Base-by-base conservation (phyloP, 2,888 invertebrate species). In the Epicampocera succincta region DNA sequence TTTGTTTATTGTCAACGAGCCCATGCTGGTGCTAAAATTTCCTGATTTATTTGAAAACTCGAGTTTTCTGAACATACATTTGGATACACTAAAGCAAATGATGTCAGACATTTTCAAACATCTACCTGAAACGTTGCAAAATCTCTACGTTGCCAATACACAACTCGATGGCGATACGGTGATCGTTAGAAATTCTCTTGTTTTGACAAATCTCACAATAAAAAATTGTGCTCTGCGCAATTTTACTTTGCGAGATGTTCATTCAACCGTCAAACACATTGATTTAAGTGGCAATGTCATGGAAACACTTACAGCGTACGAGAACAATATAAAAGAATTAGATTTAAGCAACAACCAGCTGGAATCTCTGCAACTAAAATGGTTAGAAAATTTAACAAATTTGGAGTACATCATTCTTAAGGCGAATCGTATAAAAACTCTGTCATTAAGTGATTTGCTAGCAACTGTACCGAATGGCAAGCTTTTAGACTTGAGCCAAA, bases 211-310 rank as follows among this genome's bases (percentile, higher is more conserved):
- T 68, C 60, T 89, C 9, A 85, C 86, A 3, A 68, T 90, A 2
- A 82, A 75, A 6, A 85, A 86, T 42, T 89, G 89, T 42, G 84
- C 85, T 19, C 69, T 90, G 42, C 84, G 38, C 2, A 72, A 82
- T 1, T 86, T 88, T 38, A 48, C 61, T 0, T 33, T 87, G 11
- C 60, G 78, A 42, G 86, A 86, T 15, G 11, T 71, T 1, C 33
- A 69, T 9, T 72, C 65, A 56, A 85, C 80, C 61, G 48, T 85
- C 5, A 33, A 73, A 11, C 73, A 83, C 1, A 76, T 90, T 2
- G 90, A 90, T 85, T 84, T 90, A 25, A 89, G 89, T 42, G 84
- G 83, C 9, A 90, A 90, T 82, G 82, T 84, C 2, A 73, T 90
- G 38, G 73, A 63, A 6, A 80, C 86, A 2, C 85, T 88, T 46